These are phyloP conservation scores for Psococerastis gibbosa DNA, from an alignment of 2,888 invertebrate genomes.

Conservation along the genomic window DNA sequence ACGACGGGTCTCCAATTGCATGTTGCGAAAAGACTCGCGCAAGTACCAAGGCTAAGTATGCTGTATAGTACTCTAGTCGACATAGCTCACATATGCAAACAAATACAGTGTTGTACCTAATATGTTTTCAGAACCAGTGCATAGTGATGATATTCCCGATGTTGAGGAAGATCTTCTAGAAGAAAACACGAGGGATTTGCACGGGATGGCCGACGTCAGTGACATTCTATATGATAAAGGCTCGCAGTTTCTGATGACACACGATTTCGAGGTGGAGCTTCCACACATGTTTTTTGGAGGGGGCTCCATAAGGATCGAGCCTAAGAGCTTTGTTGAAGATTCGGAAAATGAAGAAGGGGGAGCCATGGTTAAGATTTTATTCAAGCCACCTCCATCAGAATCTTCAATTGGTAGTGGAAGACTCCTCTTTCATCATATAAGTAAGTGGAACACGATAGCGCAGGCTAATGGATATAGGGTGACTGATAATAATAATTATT, in stretches of 20 bases:
- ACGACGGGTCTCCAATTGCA: too few species aligned
- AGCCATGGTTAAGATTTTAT: slow-evolving; percentile 16
- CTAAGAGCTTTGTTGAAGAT: slow-evolving; percentile 32
- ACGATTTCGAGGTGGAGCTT: slow-evolving; percentile 50
- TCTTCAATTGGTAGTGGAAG: slow-evolving; percentile 28
- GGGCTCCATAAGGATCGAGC: slow-evolving; percentile 51
- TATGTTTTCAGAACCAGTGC: too few species aligned
- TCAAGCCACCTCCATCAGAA: slow-evolving; percentile 15
- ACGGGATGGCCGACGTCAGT: slow-evolving; percentile 58
- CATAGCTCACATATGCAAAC: too few species aligned
- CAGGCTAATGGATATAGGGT: too few species aligned
- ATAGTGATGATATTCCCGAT: too few species aligned
- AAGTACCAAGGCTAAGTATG: too few species aligned
- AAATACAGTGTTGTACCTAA: too few species aligned
- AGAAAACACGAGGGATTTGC: slow-evolving; percentile 17
- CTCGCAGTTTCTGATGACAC: slow-evolving; percentile 53
- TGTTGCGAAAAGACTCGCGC: too few species aligned
- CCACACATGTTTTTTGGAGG: slow-evolving; percentile 58
- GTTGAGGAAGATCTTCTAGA: slow-evolving; percentile 12
- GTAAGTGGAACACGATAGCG: slow-evolving; percentile 35
- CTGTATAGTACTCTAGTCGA: too few species aligned
- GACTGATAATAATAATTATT: too few species aligned
- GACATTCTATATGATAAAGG: slow-evolving; percentile 49
- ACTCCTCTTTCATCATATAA: slow-evolving; percentile 47
- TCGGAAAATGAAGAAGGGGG: slow-evolving; percentile 17